A percentile compares a stretch with the other conserved stretches of the same genome.
Evolutionary conservation across 2,888 invertebrate species (phyloP).

Genomic region (Rosalia funebris): DNA sequence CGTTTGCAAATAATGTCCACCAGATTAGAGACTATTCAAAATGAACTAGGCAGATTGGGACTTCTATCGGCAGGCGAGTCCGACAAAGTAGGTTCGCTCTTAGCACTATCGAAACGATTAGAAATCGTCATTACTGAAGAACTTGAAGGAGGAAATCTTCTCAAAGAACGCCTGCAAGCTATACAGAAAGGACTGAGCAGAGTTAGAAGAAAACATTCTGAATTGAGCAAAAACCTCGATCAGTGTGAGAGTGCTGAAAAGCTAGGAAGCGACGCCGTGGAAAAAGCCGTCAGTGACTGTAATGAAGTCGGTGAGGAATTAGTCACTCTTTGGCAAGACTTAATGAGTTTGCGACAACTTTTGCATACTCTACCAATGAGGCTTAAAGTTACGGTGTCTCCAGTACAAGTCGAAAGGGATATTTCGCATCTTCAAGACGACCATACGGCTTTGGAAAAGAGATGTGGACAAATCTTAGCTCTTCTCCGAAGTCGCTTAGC

Average conservation of each 20-base stretch:
- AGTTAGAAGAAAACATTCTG: slow-evolving; percentile 75
- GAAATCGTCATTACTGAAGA: slow-evolving; percentile 81
- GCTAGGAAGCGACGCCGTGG: slow-evolving; percentile 80
- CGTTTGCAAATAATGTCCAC: slow-evolving; percentile 80
- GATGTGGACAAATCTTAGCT: slow-evolving; percentile 75
- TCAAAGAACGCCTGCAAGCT: slow-evolving; percentile 79
- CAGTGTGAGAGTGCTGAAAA: slow-evolving; percentile 79
- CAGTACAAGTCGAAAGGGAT: slow-evolving; percentile 74
- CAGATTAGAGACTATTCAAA: slow-evolving; percentile 81
- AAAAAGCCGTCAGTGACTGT: slow-evolving; percentile 79
- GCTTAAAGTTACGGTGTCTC: slow-evolving; percentile 80
- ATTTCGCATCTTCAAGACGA: slow-evolving; percentile 80
- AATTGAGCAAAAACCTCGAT: slow-evolving; percentile 71
- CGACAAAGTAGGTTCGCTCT: slow-evolving; percentile 78
- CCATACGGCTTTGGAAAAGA: slow-evolving; percentile 77
- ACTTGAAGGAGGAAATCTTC: slow-evolving; percentile 76
- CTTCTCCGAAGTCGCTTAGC: slow-evolving; percentile 73
- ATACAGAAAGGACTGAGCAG: slow-evolving; percentile 78
- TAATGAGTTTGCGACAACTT: slow-evolving; percentile 78
- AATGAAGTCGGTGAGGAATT: slow-evolving; percentile 77
- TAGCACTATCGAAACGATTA: slow-evolving; percentile 76
- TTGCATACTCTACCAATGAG: slow-evolving; percentile 82
- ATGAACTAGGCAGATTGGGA: slow-evolving; percentile 81
- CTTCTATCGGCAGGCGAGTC: slow-evolving; percentile 79
- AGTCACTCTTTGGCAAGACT: slow-evolving; percentile 79